These are phyloP conservation scores for Rhegmatorhina hoffmannsi DNA, from an alignment of 2,113 vertebrate species.

Conservation along the genomic window DNA sequence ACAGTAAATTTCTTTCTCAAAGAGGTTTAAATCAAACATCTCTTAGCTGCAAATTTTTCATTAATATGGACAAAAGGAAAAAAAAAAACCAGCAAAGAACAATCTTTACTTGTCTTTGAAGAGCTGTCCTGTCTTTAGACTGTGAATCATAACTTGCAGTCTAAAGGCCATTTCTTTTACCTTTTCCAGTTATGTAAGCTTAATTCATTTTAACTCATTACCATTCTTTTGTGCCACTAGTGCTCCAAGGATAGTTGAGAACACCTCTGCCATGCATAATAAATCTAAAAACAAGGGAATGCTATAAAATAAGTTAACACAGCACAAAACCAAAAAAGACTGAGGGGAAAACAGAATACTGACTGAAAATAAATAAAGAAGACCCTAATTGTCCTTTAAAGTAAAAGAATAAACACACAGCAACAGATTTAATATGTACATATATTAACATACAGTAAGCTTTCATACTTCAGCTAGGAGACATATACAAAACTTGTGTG, in stretches of 20 bases:
- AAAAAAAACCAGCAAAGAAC: not conserved
- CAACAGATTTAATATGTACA: not conserved
- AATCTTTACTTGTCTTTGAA: not conserved
- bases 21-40: not conserved
- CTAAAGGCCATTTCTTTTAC: not conserved
- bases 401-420: not conserved
- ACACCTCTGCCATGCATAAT: not conserved
- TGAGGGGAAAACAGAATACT: not conserved
- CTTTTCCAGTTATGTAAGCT: not conserved
- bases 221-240: not conserved
- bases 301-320: not conserved
- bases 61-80: not conserved
- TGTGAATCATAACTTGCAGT: not conserved
- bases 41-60: not conserved
- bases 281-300: not conserved
- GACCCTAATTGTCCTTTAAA: not conserved
- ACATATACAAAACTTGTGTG: not conserved
- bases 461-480: not conserved
- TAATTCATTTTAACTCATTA: not conserved
- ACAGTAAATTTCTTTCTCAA: not conserved
- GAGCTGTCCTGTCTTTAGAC: not conserved
- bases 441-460: not conserved
- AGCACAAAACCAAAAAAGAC: not conserved
- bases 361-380: not conserved
- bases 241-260: not conserved